Base-by-base conservation (phyloP, 2,888 invertebrate species). In the Alcis repandata region DNA sequence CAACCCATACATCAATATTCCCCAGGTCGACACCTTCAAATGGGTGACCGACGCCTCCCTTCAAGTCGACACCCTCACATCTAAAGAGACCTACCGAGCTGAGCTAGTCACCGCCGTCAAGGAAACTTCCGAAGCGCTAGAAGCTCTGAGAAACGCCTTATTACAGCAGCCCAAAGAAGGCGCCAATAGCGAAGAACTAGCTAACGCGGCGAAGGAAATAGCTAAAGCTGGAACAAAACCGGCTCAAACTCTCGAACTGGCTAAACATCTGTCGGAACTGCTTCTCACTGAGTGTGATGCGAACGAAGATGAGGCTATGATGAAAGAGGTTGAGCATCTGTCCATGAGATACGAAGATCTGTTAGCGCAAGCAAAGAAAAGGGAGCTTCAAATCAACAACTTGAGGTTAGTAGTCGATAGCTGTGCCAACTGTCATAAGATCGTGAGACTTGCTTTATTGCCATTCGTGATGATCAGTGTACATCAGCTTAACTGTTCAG, bases 31-130 rank as follows among this genome's bases (percentile, higher is more conserved):
- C 69, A 97, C 97, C 0, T 89, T 96, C 8, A 95, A 94, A 84
- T 96, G 96, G 86, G 97, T 97, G 79, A 95, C 95, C 15, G 97
- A 98, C 77, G 95, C 95, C 0, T 95, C 96, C 0, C 95, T 97
- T 6, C 98, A 98, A 92, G 98, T 98, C 1, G 96, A 97, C 80
- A 98, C 98, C 0, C 86, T 98, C 43, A 97, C 97, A 45, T 96
- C 97, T 4, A 96, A 96, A 84, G 97, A 98, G 80, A 97, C 97
- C 0, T 98, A 97, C 80, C 89, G 95, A 59, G 95, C 95, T 75
- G 97, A 98, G 85, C 87, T 98, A 40, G 94, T 95, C 43, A 95
- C 95, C 3, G 98, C 97, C 0, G 94, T 97, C 4, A 90, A 89
- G 46, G 98, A 98, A 79, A 96, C 97, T 71, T 94, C 94, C 52